Evolutionary conservation across 1,140 invertebrate genomes (phyloP).

Genomic region (Orussus abietinus): DNA sequence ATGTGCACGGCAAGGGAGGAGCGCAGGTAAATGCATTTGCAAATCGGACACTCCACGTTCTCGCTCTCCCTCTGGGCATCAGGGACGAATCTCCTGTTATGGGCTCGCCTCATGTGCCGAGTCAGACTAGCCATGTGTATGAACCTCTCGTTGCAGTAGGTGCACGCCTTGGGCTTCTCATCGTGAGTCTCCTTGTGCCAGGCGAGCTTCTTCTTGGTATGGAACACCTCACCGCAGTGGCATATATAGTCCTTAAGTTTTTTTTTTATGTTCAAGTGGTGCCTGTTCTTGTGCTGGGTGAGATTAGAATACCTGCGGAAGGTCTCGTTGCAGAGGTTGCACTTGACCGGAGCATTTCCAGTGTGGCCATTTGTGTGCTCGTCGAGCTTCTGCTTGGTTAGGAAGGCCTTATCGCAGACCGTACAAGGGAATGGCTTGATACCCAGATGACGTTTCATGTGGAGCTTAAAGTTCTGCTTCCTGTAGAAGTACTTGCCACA

Average conservation of each 20-base stretch:
- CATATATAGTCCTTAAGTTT: slow-evolving; percentile 75
- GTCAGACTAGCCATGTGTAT: slow-evolving; percentile 77
- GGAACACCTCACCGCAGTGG: slow-evolving; percentile 75
- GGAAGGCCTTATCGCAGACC: slow-evolving; percentile 76
- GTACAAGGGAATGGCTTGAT: slow-evolving; percentile 74
- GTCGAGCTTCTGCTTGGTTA: slow-evolving; percentile 71
- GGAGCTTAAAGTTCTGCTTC: slow-evolving; percentile 68
- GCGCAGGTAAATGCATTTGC: slow-evolving; percentile 73
- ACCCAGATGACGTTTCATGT: slow-evolving; percentile 73
- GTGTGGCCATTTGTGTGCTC: slow-evolving; percentile 81
- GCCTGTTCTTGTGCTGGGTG: slow-evolving; percentile 74
- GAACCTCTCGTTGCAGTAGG: slow-evolving; percentile 78
- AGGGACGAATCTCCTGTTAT: slow-evolving; percentile 72
- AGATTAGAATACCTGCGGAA: slow-evolving; percentile 82
- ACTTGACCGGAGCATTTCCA: slow-evolving; percentile 75
- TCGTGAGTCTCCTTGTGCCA: slow-evolving; percentile 86
- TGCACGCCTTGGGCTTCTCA: slow-evolving; percentile 75
- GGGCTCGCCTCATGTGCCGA: slow-evolving; percentile 74
- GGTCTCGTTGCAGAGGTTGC: slow-evolving; percentile 75
- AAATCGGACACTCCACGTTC: slow-evolving; percentile 76
- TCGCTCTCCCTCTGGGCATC: slow-evolving; percentile 58
- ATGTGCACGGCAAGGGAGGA: slow-evolving; percentile 78
- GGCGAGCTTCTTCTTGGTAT: slow-evolving; percentile 73
- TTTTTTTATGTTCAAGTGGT: slow-evolving; percentile 64
- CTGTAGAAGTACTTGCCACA: slow-evolving; percentile 76